Evolutionary conservation across 2,113 vertebrate genomes (phyloP).

Genomic region (Ochotona princeps): DNA sequence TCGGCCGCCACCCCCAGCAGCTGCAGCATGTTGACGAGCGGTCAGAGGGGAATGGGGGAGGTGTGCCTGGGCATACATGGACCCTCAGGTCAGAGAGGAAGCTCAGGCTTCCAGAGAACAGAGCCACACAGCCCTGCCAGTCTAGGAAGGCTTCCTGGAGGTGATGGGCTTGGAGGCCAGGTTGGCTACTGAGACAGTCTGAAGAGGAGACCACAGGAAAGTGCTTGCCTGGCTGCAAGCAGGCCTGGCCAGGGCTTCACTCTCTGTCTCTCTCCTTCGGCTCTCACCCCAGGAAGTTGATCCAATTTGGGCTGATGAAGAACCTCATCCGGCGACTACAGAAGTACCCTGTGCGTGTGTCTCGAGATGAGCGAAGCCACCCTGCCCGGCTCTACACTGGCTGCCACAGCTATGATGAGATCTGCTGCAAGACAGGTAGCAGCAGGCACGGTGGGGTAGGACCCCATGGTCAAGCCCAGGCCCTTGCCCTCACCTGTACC

Average conservation of each 20-base stretch:
- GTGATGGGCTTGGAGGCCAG: background rate
- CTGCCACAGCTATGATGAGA: constrained; percentile 98
- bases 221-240: background rate
- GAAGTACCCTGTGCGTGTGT: constrained; percentile 95
- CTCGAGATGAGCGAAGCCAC: constrained; percentile 92
- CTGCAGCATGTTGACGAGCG: constrained; percentile 96
- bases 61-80: background rate
- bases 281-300: constrained; percentile 89
- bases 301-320: constrained; percentile 98
- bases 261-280: background rate
- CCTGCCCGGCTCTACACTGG: constrained; percentile 95
- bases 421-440: constrained; percentile 98
- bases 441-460: background rate
- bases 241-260: background rate
- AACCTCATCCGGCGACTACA: constrained; percentile 96
- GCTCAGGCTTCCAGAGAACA: background rate
- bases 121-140: background rate
- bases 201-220: background rate
- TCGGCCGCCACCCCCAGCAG: constrained; percentile 94
- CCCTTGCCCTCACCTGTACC: background rate
- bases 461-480: too few relatives aligned
- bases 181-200: background rate
- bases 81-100: constrained; percentile 2
- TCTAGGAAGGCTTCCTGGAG: constrained; percentile 22
- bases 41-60: constrained; percentile 80